Percentiles rank a stretch among this genome's conserved stretches.
phyloP scores from a whole-genome alignment of 2,797 vertebrate species.

The Acanthurus leucopareius region DNA sequence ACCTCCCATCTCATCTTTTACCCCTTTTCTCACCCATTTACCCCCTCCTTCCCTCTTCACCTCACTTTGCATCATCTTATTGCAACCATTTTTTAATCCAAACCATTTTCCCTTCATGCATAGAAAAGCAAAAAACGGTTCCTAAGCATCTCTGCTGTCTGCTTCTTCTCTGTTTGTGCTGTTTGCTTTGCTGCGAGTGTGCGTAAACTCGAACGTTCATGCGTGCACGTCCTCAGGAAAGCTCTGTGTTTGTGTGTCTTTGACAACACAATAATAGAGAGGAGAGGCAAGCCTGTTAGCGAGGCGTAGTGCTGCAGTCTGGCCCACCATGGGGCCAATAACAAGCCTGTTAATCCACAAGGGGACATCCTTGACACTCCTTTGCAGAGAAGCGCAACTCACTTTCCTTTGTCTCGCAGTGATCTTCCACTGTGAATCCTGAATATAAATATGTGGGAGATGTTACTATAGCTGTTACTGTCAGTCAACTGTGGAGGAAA shows the following conservation, averaged over 20 bases:
- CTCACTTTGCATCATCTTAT: slow-evolving; percentile 7
- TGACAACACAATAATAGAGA: slow-evolving; percentile 52
- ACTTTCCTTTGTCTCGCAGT: slow-evolving; percentile 61
- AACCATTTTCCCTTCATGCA: slow-evolving; percentile 21
- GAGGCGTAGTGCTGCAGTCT: slow-evolving; percentile 56
- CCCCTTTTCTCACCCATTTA: neutral
- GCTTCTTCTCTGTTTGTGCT: slow-evolving; percentile 28
- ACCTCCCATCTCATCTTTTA: slow-evolving; percentile 20
- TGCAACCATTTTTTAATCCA: slow-evolving; percentile 15
- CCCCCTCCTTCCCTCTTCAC: neutral
- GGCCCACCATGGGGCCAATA: slow-evolving; percentile 70
- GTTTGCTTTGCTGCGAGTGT: slow-evolving; percentile 12
- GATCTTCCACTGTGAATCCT: slow-evolving; percentile 44
- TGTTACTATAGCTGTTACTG: slow-evolving; percentile 37
- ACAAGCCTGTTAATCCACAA: slow-evolving; percentile 69
- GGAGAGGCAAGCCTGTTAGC: slow-evolving; percentile 58
- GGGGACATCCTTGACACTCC: slow-evolving; percentile 63
- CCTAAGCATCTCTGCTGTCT: slow-evolving; percentile 17
- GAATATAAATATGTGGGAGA: slow-evolving; percentile 22
- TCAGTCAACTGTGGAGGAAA: slow-evolving; percentile 43
- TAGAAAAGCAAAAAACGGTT: slow-evolving; percentile 1
- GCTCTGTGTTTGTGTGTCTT: slow-evolving; percentile 25
- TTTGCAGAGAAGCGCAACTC: slow-evolving; percentile 50
- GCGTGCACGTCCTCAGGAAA: slow-evolving; percentile 43
- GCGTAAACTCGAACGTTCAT: slow-evolving; percentile 18